Evolutionary conservation across 2,797 vertebrate species (phyloP).

Genomic region (Sibirionetta formosa): DNA sequence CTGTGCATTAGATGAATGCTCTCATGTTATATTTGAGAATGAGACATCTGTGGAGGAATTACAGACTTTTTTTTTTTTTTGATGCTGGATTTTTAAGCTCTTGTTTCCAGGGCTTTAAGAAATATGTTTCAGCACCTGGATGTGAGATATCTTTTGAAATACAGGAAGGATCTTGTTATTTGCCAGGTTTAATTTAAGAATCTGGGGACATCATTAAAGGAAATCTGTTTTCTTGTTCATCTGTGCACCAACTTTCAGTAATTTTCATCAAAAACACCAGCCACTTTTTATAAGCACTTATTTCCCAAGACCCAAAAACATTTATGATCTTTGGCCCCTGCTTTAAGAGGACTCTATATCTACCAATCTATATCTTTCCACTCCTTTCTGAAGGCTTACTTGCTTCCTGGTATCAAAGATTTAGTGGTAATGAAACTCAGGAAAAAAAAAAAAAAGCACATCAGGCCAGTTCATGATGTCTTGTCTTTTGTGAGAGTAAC

Average conservation of each 20-base stretch:
- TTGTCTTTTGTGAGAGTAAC: neutral
- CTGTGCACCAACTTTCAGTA: slow-evolving; percentile 29
- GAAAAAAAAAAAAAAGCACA: slow-evolving; percentile 17
- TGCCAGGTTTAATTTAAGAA: slow-evolving; percentile 75
- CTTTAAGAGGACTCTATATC: neutral
- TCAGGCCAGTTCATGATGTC: slow-evolving; percentile 12
- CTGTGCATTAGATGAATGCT: neutral
- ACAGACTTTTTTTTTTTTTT: slow-evolving; percentile 4
- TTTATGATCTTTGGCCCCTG: slow-evolving; percentile 29
- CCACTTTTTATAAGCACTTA: neutral
- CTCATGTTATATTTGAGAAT: neutral
- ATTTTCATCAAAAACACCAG: slow-evolving; percentile 46
- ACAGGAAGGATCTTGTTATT: slow-evolving; percentile 54
- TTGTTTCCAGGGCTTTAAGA: slow-evolving; percentile 52
- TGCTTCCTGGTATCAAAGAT: slow-evolving; percentile 24
- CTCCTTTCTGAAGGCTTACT: neutral
- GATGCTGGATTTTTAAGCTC: slow-evolving; percentile 58
- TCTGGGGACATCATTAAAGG: slow-evolving; percentile 69
- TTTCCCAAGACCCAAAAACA: slow-evolving; percentile 17
- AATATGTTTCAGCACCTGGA: slow-evolving; percentile 76
- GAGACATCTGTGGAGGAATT: slow-evolving; percentile 42
- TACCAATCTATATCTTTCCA: neutral
- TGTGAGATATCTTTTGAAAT: slow-evolving; percentile 72
- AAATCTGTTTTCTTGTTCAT: slow-evolving; percentile 48
- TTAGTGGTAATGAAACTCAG: slow-evolving; percentile 2